Evolutionary conservation across 2,797 vertebrate species (phyloP).

Genomic region (Anableps anableps): DNA sequence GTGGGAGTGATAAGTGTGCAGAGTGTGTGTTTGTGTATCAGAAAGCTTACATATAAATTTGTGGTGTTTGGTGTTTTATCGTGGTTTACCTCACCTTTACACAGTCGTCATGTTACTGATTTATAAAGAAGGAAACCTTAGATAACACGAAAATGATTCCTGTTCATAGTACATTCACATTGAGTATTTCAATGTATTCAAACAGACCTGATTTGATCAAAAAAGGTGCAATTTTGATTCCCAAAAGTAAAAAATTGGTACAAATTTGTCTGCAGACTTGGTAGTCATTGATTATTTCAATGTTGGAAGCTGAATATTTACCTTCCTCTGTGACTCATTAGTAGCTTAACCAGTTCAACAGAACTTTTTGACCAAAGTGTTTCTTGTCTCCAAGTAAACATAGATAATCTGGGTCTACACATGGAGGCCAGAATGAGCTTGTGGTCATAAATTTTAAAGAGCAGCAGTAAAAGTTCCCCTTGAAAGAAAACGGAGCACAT

Average conservation of each 20-base stretch:
- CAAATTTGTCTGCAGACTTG: constrained; percentile 22
- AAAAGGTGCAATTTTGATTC: constrained; percentile 31
- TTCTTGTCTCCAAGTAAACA: constrained; percentile 44
- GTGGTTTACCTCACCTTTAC: constrained; percentile 44
- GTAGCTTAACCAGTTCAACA: constrained; percentile 38
- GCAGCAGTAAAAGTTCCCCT: not conserved
- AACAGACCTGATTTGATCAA: constrained; percentile 17
- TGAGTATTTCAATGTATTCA: constrained; percentile 36
- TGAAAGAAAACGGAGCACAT: not conserved
- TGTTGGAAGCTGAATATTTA: constrained; percentile 68
- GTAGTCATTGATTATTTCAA: constrained; percentile 47
- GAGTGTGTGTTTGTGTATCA: constrained; percentile 23
- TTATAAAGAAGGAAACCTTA: constrained; percentile 35
- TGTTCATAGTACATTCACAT: constrained; percentile 40
- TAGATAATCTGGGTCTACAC: constrained; percentile 23
- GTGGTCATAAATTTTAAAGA: constrained; percentile 14
- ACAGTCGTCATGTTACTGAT: constrained; percentile 57
- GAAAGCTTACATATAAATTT: constrained; percentile 16
- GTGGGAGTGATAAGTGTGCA: constrained; percentile 68
- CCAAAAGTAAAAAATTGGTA: constrained; percentile 35
- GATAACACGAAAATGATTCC: constrained; percentile 47
- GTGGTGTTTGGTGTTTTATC: constrained; percentile 45
- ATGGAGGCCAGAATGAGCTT: constrained; percentile 26
- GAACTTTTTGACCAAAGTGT: constrained; percentile 28
- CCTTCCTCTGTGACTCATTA: constrained; percentile 60